Percentiles rank a stretch among this genome's conserved stretches.
Evolutionary conservation across 2,113 vertebrate species (phyloP).

Genomic region (Alectura lathami): DNA sequence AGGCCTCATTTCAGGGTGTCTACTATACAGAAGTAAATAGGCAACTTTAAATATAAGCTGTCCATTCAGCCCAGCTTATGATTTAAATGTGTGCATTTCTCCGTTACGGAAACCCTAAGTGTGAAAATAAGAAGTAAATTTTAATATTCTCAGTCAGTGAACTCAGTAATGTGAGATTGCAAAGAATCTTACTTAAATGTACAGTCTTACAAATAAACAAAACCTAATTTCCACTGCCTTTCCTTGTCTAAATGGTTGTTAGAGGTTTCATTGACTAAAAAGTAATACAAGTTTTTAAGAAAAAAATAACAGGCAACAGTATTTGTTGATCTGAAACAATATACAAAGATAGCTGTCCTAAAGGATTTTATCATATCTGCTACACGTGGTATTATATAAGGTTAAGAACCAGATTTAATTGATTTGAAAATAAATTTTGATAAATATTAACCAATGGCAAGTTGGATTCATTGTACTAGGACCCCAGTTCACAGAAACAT

Average conservation of each 20-base stretch:
- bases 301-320: not conserved
- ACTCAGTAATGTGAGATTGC: slow-evolving; percentile 19
- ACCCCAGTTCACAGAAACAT: not conserved
- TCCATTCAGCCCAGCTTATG: slow-evolving; percentile 40
- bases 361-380: not conserved
- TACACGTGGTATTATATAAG: not conserved
- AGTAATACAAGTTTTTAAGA: not conserved
- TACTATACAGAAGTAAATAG: slow-evolving; percentile 55
- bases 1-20: slow-evolving; percentile 35
- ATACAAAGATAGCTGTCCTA: not conserved
- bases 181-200: slow-evolving; percentile 41
- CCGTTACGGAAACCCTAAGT: slow-evolving; percentile 62
- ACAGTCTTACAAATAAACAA: not conserved
- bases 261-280: not conserved
- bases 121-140: slow-evolving; percentile 72
- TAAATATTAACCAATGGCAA: not conserved
- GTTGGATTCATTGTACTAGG: not conserved
- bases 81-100: slow-evolving; percentile 27
- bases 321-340: not conserved
- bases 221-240: not conserved
- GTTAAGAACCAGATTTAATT: not conserved
- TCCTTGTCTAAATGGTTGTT: not conserved
- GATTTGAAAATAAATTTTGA: not conserved
- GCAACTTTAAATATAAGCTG: slow-evolving; percentile 65
- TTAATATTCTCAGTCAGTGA: slow-evolving; percentile 48